Evolutionary conservation across 2,113 vertebrate species (phyloP), one percentile per base, ranked within the genome.

Genomic region (Picathartes gymnocephalus): DNA sequence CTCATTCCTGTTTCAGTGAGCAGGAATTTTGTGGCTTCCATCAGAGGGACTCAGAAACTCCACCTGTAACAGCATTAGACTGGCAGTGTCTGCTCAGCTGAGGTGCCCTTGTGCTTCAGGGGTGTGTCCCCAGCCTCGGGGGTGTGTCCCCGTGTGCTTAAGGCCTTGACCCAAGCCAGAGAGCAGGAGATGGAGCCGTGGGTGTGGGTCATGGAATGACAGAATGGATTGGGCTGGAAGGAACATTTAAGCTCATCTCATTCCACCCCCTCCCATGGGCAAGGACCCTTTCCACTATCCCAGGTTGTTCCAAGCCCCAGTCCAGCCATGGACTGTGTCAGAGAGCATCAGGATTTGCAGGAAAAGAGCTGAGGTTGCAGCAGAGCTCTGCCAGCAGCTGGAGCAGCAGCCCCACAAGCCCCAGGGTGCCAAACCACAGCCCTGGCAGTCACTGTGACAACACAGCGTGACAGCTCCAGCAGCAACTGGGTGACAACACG

Each of bases 81-180:
- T 0, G 5, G 18, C 15, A 9, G 11, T 20, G 51, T 23, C n/a
- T 50, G 21, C 42, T 18, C 9, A 3, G 27, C 5, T 3, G 1
- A 30, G 70, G 79, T 45, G 69, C 23, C 57, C 28, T 0, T 3
- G 50, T 53, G 69, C 21, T 31, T 3, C 14, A 3, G 50, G 45
- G 8, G 1, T 17, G 16, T 72, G 81, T 72, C 31, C 27, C 28
- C 14, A 15, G 24, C 37, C 69, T 15, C 64, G 25, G 50, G 40
- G 47, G 39, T 39, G 42, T 42, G 42, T 42, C 42, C 42, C 42
- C 39, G 13, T 1, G 1, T 30, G 6, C 31, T 8, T 3, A 8
- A 40, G n/a, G 11, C 31, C 25, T 17, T 35, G 15, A 23, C 16
- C 19, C 37, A 40, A 40, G 13, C 12, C 0, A 2, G 18, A 45